Percentiles rank a stretch among this genome's conserved stretches.
These are phyloP conservation scores for Pelecanus crispus DNA, from an alignment of 2,113 vertebrate genomes.

Conservation along the genomic window DNA sequence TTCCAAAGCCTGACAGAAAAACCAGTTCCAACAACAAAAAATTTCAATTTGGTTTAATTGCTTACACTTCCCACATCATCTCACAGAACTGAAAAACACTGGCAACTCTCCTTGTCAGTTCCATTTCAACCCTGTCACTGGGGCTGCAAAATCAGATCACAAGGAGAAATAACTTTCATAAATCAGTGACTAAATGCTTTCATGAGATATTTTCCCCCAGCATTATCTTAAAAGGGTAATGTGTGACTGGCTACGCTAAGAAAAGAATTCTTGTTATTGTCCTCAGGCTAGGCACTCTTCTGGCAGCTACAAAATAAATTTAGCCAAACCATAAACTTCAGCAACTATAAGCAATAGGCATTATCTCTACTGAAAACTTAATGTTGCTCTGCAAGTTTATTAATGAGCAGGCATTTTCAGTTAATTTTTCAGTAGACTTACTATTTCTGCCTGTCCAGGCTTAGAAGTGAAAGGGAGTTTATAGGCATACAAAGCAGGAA, in stretches of 20 bases:
- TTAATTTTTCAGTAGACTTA: not conserved
- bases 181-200: not conserved
- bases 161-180: not conserved
- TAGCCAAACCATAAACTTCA: not conserved
- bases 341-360: not conserved
- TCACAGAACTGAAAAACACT: not conserved
- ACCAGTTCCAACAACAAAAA: not conserved
- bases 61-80: not conserved
- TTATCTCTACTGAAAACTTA: not conserved
- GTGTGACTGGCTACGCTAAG: not conserved
- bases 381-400: not conserved
- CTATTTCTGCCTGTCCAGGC: not conserved
- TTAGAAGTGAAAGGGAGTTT: conserved; percentile 8
- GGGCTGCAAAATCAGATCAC: not conserved
- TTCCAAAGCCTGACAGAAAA: not conserved
- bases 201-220: not conserved
- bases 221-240: not conserved
- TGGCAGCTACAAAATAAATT: not conserved
- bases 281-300: not conserved
- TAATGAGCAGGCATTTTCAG: not conserved
- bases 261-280: conserved; percentile 6
- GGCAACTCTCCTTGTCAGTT: not conserved
- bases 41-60: not conserved
- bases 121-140: not conserved
- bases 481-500: not conserved